Evolutionary conservation across 2,113 vertebrate genomes (phyloP), one percentile per base, ranked within the genome.

Genomic region (Himantopus leucocephalus): DNA sequence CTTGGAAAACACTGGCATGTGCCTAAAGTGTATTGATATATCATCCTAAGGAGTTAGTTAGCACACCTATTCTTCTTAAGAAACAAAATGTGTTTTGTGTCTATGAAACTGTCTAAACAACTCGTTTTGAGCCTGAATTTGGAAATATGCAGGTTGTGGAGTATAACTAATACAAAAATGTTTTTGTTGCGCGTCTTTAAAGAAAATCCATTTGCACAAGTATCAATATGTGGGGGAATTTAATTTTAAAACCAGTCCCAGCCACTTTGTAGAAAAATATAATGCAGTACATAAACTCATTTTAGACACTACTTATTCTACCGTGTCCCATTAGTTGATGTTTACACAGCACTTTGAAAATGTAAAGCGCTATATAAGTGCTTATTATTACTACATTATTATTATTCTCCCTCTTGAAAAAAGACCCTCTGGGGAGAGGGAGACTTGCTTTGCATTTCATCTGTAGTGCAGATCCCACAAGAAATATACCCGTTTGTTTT

Each of bases 381-480:
- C 96, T 96, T 98, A 98, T 97, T 97, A 97, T 95, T 97, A 94
- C 91, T 95, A 84, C 91, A 90, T 97, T 96, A 93, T 97, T 97
- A 96, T 98, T 97, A 94, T 96, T 97, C 97, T 97, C 95, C 85
- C 67, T 71, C 72, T 95, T 96, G 96, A 96, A 97, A 94, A 95
- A 97, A 92, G 80, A 52, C 94, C 37, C 95, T 95, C 95, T 83
- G 74, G 94, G 94, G 95, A 97, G 74, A 90, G 84, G 58, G 96
- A 80, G 64, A 79, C 84, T 91, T 95, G 90, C 92, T 97, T 97
- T 97, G 89, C 88, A 91, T 97, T 97, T 96, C 76, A 60, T 94
- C 94, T 62, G 55, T 88, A 90, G 71, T 67, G 91, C 79, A 90
- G 85, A 91, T 96, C 91, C 90, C 88, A 84, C 84, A 93, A 94